Base-by-base conservation (phyloP, 2,888 invertebrate species). In the Macrostomum cliftonense region DNA sequence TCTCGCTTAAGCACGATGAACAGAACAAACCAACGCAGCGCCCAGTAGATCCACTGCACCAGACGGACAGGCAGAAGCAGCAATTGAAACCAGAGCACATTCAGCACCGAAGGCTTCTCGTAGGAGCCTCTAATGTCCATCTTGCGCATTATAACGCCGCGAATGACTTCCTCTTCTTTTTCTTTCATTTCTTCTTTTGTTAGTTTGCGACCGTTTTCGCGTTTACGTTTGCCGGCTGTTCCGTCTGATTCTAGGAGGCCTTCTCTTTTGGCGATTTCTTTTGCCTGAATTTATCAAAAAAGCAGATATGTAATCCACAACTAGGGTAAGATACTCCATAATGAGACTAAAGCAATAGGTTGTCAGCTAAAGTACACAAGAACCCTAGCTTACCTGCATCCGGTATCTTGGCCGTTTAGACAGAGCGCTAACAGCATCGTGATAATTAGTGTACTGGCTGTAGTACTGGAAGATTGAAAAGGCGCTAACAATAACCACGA, bases 111-210 rank as follows among this genome's bases (percentile, higher is more conserved):
- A 1, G 87, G 88, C 63, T 84, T 85, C 0, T 84, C 82, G 69
- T 87, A 88, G 1, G 84, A 85, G 16, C 89, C 89, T 64, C 71
- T 79, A 43, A 89, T 87, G 62, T 88, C 87, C 81, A 89, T 83
- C 63, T 87, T 88, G 57, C 87, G 81, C 68, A 82, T 84, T 51
- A 91, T 81, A 2, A 91, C 79, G 64, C 78, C 76, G 54, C 80
- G 76, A 48, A 89, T 80, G 39, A 85, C 76, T 51, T 74, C 75
- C 62, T 89, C 87, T 54, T 82, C 78, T 66, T 85, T 83, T 57
- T 80, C 80, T 65, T 79, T 82, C 19, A 67, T 57, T 55, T 71
- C 70, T 46, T 70, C 71, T 71, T 52, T 52, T 11, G 47, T 28
- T 39, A 39, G n/a, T 47, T 45, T 39, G 16, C 53, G 46, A 17